Base-by-base conservation (phyloP, 2,113 vertebrate species). In the Gopherus evgoodei region DNA sequence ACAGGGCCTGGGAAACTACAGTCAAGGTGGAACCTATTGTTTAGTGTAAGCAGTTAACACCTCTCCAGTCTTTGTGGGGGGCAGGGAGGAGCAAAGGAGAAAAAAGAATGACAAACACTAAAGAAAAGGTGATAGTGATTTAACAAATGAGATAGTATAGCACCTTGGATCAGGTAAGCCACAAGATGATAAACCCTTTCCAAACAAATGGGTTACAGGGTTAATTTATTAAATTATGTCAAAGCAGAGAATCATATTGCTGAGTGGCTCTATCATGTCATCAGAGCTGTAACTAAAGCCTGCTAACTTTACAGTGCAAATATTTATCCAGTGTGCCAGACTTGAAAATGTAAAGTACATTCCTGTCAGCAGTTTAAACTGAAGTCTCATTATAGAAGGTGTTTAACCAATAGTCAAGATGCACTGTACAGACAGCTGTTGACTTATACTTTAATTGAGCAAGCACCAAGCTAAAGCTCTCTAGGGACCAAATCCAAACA, bases 161-260 rank as follows among this genome's bases (percentile, higher is more conserved):
- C 75, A 80, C 65, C 47, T 24, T 81, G 53, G 91, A 42, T 94
- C 88, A 83, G 0, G 0, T 10, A 16, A 13, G 53, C 57, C 89
- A 94, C 84, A 86, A 87, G 3, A 78, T 69, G 59, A 25, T 90
- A 93, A 86, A 75, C 14, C 52, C 53, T 85, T 93, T 81, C 44
- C 50, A n/a, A 90, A 97, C 89, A 92, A 94, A 83, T 54, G 35
- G 44, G 11, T 49, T 59, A 24, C 11, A 78, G 93, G 82, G 35
- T 80, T 87, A 50, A 31, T 27, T 78, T 10, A 75, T 75, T 75
- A 42, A 31, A 49, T 44, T 27, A 27, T 80, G 54, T 54, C 44
- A 80, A 11, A 44, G 59, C 24, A 5, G 47, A 72, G 49, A 75
- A 72, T 90, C 21, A 4, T 76, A 62, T 80, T 1, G 54, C 24